These are phyloP conservation scores for Blennius ocellaris DNA, from an alignment of 2,113 vertebrate species.

Conservation along the genomic window DNA sequence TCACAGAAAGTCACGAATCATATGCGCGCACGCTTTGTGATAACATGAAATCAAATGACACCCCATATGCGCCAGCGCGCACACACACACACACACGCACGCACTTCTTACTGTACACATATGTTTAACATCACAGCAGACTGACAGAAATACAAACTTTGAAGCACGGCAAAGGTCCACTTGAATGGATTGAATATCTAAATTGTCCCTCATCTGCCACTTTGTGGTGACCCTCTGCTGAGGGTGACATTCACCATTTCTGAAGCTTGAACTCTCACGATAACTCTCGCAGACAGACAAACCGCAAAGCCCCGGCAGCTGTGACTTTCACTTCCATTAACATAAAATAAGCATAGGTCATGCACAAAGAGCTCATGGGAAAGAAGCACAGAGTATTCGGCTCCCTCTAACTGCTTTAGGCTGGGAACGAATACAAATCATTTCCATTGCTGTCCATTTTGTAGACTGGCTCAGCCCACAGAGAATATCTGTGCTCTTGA, in stretches of 20 bases:
- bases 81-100: no score
- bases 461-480: constrained; percentile 20
- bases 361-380: constrained; percentile 57
- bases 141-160: constrained; percentile 7
- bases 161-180: constrained; percentile 18
- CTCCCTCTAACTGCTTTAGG: constrained; percentile 15
- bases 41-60: no score
- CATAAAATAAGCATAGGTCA: constrained; percentile 44
- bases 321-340: constrained; percentile 48
- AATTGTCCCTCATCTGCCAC: constrained; percentile 44
- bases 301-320: constrained; percentile 44
- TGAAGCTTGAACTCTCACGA: constrained; percentile 29
- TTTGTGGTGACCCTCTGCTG: constrained; percentile 34
- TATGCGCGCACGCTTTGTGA: constrained; percentile 16
- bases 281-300: constrained; percentile 43
- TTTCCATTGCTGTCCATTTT: constrained; percentile 49
- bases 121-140: constrained; percentile 4
- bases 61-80: no score
- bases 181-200: constrained; percentile 11
- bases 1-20: constrained; percentile 33
- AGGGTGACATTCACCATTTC: constrained; percentile 41
- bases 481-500: constrained; percentile 58
- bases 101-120: neutral
- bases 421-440: constrained; percentile 40
- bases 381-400: constrained; percentile 29